These are phyloP conservation scores for Phalanger gymnotis DNA, from an alignment of 2,797 vertebrate genomes.

Conservation along the genomic window DNA sequence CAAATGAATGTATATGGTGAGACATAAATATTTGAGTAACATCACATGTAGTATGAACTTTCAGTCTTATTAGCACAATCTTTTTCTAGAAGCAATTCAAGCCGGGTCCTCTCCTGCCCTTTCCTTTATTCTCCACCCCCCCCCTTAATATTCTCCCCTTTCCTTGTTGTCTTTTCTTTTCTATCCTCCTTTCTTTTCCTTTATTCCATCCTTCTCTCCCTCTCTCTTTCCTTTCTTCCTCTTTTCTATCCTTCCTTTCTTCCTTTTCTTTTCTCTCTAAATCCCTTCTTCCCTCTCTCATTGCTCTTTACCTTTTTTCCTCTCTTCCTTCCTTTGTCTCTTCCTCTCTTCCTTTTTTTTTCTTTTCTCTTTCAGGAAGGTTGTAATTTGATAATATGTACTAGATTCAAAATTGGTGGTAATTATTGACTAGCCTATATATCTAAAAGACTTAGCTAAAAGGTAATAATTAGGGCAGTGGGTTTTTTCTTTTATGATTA, in stretches of 20 bases:
- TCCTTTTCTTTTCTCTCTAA: background rate
- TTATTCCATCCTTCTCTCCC: background rate
- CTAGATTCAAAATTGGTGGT: slow-evolving; percentile 37
- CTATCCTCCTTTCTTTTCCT: background rate
- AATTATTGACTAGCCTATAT: slow-evolving; percentile 52
- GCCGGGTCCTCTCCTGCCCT: background rate
- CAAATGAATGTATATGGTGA: background rate
- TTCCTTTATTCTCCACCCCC: background rate
- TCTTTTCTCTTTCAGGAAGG: background rate
- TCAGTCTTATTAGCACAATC: background rate
- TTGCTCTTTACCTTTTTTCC: background rate
- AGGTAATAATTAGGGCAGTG: background rate
- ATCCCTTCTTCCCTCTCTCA: background rate
- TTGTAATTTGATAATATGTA: slow-evolving; percentile 30
- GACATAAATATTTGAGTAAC: slow-evolving; percentile 39
- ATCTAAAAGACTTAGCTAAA: slow-evolving; percentile 41
- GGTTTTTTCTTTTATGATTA: slow-evolving; percentile 47
- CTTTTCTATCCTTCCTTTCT: background rate
- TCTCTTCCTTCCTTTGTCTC: background rate
- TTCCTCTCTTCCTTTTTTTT: background rate
- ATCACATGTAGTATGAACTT: slow-evolving; percentile 9
- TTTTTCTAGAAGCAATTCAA: slow-evolving; percentile 21
- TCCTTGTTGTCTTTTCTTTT: background rate
- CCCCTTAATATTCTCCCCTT: background rate
- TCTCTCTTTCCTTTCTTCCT: background rate